Base-by-base conservation (phyloP, 2,888 invertebrate species). In the Megastigmus dorsalis region DNA sequence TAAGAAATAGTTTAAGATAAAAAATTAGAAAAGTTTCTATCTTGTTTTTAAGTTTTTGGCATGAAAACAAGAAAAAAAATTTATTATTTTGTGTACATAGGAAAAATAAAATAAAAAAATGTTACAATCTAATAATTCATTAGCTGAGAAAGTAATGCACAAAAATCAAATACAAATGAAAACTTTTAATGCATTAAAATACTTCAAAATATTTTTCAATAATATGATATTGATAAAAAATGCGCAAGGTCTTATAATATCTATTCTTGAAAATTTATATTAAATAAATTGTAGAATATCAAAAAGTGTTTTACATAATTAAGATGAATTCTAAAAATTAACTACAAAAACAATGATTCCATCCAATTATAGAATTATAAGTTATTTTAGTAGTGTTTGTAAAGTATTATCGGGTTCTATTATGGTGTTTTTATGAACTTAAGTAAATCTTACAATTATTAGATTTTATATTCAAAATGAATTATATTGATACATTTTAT, bases 361-460 rank as follows among this genome's bases (percentile, higher is more conserved):
- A 62, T 68, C 57, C 68, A 63, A 48, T 20, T 2, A 15, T 68
- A 70, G 60, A 60, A 28, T 26, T 54, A 9, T 72, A 69, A 66
- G 55, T 54, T 68, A 54, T 20, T 57, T 50, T 54, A 54, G 50
- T 63, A 63, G 48, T 48, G 6, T 52, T 41, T 71, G 20, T 57
- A 48, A 45, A 62, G 10, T 28, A 28, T 66, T 50, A 43, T 36
- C 55, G 59, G 65, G 59, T 36, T 57, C 60, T 71, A 68, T 57
- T 52, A 62, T 74, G 62, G 41, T n/a, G 10, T 26, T 54, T 45
- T 62, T 59, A 5, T 28, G 43, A 48, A 62, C 62, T 76, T 52
- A 66, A 75, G 26, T 7, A 33, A 62, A 66, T 41, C 20, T 30
- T 55, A 26, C 26, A 36, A 55, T 48, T 43, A 30, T 33, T 66